Conservation (phyloP, 2,888 invertebrate species). For the Arge pagana region DNA sequence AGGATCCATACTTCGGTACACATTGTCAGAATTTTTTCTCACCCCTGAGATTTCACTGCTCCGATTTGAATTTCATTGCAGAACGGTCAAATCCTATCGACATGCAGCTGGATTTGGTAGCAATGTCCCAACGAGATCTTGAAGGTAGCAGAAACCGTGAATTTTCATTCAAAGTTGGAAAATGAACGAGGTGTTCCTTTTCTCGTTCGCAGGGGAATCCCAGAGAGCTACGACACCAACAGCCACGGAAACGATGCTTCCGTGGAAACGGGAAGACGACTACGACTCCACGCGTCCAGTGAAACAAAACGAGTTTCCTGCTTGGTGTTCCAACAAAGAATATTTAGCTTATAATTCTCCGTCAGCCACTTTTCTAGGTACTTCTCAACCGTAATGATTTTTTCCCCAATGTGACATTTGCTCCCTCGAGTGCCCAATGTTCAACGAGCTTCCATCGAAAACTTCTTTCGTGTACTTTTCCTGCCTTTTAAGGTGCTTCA, state of each 20-base stretch:
- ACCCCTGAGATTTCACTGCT: too few relatives aligned
- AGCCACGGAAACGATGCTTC: slow-evolving; percentile 86
- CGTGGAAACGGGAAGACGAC: slow-evolving; percentile 88
- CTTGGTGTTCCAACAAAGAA: slow-evolving; percentile 95
- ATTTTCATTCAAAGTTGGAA: background rate
- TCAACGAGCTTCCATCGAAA: too few relatives aligned
- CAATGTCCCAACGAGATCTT: slow-evolving; percentile 28
- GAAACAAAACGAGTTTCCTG: slow-evolving; percentile 88
- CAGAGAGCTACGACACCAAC: slow-evolving; percentile 84
- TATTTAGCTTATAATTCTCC: slow-evolving; percentile 91
- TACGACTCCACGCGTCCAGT: slow-evolving; percentile 67
- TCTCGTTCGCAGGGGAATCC: slow-evolving; percentile 62
- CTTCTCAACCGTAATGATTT: slow-evolving; percentile 34
- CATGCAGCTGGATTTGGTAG: slow-evolving; percentile 1
- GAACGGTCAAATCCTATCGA: slow-evolving; percentile 10
- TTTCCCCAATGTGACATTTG: too few relatives aligned
- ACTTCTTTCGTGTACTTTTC: too few relatives aligned
- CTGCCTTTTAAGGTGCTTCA: slow-evolving; percentile 36
- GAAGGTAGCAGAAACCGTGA: slow-evolving; percentile 28
- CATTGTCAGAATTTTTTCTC: too few relatives aligned
- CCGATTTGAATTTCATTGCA: slow-evolving; percentile 4
- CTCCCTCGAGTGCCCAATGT: background rate
- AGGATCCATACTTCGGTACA: too few relatives aligned
- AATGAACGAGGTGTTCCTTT: background rate
- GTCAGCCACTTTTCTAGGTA: slow-evolving; percentile 89